Evolutionary conservation across 2,797 vertebrate genomes (phyloP), one percentile per base, ranked within the genome.

Genomic region (Choloepus didactylus): DNA sequence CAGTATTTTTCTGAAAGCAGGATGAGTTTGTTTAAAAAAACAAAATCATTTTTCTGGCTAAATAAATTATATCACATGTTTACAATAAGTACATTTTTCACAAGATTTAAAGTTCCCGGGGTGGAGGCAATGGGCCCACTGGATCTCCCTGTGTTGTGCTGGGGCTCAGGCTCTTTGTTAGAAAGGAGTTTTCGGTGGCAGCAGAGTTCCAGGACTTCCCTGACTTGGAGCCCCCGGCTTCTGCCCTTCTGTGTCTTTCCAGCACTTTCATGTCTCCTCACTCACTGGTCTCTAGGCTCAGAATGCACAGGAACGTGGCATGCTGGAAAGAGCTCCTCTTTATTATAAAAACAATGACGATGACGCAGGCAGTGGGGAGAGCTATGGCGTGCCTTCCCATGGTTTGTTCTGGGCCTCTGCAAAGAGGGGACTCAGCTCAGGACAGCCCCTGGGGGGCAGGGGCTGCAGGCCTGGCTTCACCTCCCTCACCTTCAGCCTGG

Each of bases 131-230:
- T 3, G 25, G 2, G 6, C 27, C 31, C n/a, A 0, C 3, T 3
- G 9, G 60, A 16, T 1, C 38, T 31, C 54, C 8, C 3, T 5
- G 73, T 49, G 4, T 38, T 64, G 15, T 56, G 80, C 60, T 15
- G 82, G 96, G 69, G 27, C 14, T 87, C 89, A 1, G 0, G 64
- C 59, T 93, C 56, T 25, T 60, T 44, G 9, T 49, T 21, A 11
- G 14, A 23, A 35, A 97, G 81, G 91, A 96, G 93, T 87, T 62
- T 35, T 38, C 84, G 88, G 96, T 97, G 94, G 95, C 14, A 0
- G 10, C 81, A 79, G 90, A 86, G 23, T 14, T 95, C 31, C 0
- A 16, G 3, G 59, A 6, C 64, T 89, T 92, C 66, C 75, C 76
- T 73, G 70, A 90, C 56, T 84, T 56, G 14, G 9, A 92, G 73